Conservation (phyloP, 2,888 invertebrate species). For the Prosapia bicincta region DNA sequence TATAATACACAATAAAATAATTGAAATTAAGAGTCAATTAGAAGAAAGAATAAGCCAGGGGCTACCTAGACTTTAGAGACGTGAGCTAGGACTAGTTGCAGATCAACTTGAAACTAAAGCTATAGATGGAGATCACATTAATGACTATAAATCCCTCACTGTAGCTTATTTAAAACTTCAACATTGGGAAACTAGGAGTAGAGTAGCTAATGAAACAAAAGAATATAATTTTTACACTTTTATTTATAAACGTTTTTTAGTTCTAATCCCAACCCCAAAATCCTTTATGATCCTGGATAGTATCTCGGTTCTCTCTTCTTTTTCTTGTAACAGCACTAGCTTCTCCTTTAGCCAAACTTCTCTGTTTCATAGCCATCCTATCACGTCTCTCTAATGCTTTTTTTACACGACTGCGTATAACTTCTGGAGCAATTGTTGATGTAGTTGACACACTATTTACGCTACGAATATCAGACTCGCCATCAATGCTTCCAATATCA, state of each 20-base stretch:
- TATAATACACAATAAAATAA: too few relatives aligned
- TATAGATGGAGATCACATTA: too few relatives aligned
- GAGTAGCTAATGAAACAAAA: background rate
- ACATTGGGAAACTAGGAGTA: too few relatives aligned
- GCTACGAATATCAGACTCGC: conserved; percentile 12
- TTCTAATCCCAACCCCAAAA: conserved; percentile 25
- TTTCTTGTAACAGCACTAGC: conserved; percentile 77
- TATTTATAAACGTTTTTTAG: background rate
- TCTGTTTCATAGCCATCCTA: conserved; percentile 57
- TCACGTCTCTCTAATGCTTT: conserved; percentile 61
- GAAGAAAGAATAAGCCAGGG: too few relatives aligned
- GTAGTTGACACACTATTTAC: conserved; percentile 50
- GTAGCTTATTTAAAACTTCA: too few relatives aligned
- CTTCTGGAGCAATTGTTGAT: conserved; percentile 77
- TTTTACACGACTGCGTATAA: conserved; percentile 71
- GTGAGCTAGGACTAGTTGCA: too few relatives aligned
- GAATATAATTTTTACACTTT: background rate
- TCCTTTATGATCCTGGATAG: conserved; percentile 57
- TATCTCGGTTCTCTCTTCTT: conserved; percentile 76
- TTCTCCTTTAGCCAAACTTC: conserved; percentile 80
- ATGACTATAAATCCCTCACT: too few relatives aligned
- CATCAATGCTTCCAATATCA: conserved; percentile 8
- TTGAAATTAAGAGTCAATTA: too few relatives aligned
- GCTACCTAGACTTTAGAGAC: too few relatives aligned
- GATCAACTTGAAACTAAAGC: too few relatives aligned